These are phyloP conservation scores for Lysandra bellargus DNA, from an alignment of 2,888 invertebrate species.

Conservation along the genomic window DNA sequence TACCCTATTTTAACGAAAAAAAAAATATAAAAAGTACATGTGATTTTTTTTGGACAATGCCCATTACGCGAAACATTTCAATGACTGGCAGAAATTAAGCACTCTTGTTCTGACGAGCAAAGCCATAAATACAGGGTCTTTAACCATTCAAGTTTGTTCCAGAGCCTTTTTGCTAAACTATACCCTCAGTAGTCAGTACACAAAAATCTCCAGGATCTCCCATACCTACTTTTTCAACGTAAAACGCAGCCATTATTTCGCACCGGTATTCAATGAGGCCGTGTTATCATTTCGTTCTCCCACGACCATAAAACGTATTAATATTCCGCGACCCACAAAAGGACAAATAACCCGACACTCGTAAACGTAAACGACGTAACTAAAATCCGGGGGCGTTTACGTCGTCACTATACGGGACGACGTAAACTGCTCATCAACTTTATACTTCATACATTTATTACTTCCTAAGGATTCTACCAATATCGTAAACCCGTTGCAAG, in stretches of 20 bases:
- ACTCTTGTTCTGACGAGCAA: no score
- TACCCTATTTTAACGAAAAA: no score
- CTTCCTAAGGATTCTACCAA: neutral
- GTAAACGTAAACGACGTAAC: neutral
- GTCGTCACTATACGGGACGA: neutral
- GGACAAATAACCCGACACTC: neutral
- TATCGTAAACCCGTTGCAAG: neutral
- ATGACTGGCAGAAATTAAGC: no score
- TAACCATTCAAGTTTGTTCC: no score
- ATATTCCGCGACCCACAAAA: neutral
- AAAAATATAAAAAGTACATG: no score
- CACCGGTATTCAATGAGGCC: neutral
- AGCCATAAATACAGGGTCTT: no score
- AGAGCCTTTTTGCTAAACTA: no score
- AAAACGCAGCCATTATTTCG: neutral
- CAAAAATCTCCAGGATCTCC: neutral
- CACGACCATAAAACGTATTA: neutral
- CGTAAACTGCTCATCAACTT: constrained; percentile 6
- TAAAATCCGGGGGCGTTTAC: neutral
- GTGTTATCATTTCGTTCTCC: neutral
- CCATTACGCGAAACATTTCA: no score
- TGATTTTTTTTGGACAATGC: no score
- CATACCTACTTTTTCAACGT: neutral
- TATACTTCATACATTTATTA: neutral
- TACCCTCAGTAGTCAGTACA: no score